These are phyloP conservation scores for Agonopterix arenella DNA, from an alignment of 2,888 invertebrate species.

Conservation along the genomic window DNA sequence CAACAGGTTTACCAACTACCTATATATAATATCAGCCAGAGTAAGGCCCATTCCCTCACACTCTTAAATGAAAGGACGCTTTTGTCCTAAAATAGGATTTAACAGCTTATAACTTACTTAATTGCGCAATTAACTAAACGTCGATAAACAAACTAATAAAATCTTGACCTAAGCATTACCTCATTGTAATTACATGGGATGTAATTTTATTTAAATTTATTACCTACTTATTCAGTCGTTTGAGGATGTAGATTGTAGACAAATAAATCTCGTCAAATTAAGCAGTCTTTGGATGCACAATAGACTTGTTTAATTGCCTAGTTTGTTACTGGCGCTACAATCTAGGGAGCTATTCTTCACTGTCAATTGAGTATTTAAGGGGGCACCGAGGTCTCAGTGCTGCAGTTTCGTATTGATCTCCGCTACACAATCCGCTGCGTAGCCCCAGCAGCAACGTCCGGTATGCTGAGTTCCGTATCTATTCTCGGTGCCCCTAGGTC, in stretches of 20 bases:
- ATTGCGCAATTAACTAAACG: not conserved
- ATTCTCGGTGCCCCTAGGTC: too few species aligned
- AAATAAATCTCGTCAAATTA: constrained; percentile 8
- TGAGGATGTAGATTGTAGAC: not conserved
- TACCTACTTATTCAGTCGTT: not conserved
- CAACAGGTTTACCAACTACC: too few species aligned
- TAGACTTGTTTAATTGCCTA: constrained; percentile 6
- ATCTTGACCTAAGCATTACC: not conserved
- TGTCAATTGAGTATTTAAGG: constrained; percentile 1
- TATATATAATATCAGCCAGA: too few species aligned
- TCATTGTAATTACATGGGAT: constrained; percentile 2
- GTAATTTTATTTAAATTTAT: constrained; percentile 3
- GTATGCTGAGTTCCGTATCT: too few species aligned
- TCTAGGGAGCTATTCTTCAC: constrained; percentile 6
- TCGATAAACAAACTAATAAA: constrained; percentile 2
- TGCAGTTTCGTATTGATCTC: too few species aligned
- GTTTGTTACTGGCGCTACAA: constrained; percentile 7
- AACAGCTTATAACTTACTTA: too few species aligned
- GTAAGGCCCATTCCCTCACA: too few species aligned
- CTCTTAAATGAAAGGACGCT: too few species aligned
- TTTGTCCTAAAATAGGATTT: too few species aligned
- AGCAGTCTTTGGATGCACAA: not conserved
- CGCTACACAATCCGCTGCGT: too few species aligned
- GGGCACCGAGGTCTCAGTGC: too few species aligned
- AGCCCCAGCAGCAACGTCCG: too few species aligned